These are phyloP conservation scores for Alosa sapidissima DNA, from an alignment of 2,797 vertebrate genomes.

Conservation along the genomic window DNA sequence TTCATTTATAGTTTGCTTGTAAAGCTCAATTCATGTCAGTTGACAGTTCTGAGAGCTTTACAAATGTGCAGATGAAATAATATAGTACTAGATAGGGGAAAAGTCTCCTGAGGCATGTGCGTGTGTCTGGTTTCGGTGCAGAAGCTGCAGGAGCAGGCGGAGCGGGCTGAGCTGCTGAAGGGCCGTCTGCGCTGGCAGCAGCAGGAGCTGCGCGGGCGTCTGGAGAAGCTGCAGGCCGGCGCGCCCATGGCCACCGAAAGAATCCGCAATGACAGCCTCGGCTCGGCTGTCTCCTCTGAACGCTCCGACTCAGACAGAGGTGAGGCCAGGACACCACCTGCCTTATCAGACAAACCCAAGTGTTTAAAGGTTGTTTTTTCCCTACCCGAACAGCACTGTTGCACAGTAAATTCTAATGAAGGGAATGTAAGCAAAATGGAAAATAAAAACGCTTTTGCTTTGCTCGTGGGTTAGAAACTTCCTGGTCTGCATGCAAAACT, in stretches of 20 bases:
- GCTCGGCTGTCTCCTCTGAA: conserved; percentile 87
- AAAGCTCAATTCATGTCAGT: background rate
- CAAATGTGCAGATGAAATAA: too few species aligned
- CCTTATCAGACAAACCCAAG: background rate
- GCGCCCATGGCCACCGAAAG: conserved; percentile 63
- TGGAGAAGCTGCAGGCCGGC: conserved; percentile 80
- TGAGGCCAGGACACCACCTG: conserved; percentile 43
- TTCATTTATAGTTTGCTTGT: background rate
- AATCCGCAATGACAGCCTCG: conserved; percentile 84
- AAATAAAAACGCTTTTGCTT: too few species aligned
- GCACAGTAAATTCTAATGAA: too few species aligned
- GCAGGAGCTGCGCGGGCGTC: conserved; percentile 75
- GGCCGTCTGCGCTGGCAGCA: conserved; percentile 83
- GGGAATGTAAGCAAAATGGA: too few species aligned
- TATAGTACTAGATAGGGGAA: background rate
- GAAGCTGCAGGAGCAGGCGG: conserved; percentile 91
- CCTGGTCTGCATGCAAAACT: too few species aligned
- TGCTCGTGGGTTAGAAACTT: too few species aligned
- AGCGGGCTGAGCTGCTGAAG: conserved; percentile 79
- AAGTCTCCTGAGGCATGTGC: conserved; percentile 1
- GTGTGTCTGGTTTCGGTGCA: conserved; percentile 53
- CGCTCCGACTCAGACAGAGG: conserved; percentile 89
- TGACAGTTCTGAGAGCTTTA: too few species aligned
- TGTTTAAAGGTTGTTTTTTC: background rate
- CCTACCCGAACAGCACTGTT: too few species aligned